Base-by-base conservation (phyloP, 2,797 vertebrate genomes). In the Champsocephalus gunnari region DNA sequence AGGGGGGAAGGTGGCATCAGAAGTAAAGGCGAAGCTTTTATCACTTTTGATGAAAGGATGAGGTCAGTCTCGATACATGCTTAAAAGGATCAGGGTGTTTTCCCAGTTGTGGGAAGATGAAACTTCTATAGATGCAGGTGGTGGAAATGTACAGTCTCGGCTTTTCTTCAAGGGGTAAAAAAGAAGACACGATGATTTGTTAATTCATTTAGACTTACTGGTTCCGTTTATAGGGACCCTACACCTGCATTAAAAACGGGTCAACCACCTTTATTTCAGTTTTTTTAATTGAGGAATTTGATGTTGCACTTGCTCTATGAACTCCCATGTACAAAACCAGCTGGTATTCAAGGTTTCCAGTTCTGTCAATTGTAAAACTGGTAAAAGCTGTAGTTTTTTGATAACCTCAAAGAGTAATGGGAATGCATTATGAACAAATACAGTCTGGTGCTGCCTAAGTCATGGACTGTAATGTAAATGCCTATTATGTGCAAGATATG, bases 21-120 rank as follows among this genome's bases (percentile, higher is more conserved):
- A 93, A 80, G 89, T 88, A 80, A 89, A 85, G 89, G 86, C 56
- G 13, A 89, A 83, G 90, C 90, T 93, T 93, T 93, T 93, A 93
- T 92, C 89, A 93, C 87, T 87, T 85, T 88, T 92, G 92, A 93
- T 93, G 89, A 93, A 92, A 93, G 90, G 90, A 92, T 68, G 84
- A 71, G 90, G 92, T 93, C 92, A 92, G 81, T 84, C 73, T 85
- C 79, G 73, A 87, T 81, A 76, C 87, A 70, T 82, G 82, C 86
- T 90, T 90, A 85, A 92, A 92, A 93, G 86, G 87, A 89, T 88
- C 74, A 47, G 65, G 80, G 79, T 86, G 77, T 87, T 87, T 88
- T 84, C 91, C 91, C 86, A 80, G 75, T 50, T 88, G 89, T 88
- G 63, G 67, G 47, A 78, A 82, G 89, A 89, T 86, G 83, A 90